Evolutionary conservation across 2,113 vertebrate genomes (phyloP).

Genomic region (Malurus alboscapulatus): DNA sequence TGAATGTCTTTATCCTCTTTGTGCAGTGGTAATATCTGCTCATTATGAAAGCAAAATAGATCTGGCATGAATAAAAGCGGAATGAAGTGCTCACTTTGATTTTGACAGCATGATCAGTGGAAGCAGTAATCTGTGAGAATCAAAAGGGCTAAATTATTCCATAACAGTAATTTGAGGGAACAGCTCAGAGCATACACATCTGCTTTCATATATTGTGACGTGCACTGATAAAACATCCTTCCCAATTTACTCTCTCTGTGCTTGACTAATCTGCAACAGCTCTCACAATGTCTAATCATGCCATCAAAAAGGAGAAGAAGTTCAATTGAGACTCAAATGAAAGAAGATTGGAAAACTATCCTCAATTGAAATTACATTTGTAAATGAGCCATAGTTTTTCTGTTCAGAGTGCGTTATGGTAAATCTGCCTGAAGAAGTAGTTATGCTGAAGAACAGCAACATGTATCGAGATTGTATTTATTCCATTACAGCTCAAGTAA

Average conservation of each 20-base stretch:
- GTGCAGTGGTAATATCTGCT: conserved; percentile 89
- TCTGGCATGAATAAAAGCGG: conserved; percentile 86
- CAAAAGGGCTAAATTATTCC: conserved; percentile 90
- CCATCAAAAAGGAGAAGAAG: conserved; percentile 83
- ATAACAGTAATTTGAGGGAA: conserved; percentile 88
- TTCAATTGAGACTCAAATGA: conserved; percentile 84
- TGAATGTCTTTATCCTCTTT: conserved; percentile 87
- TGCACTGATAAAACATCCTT: conserved; percentile 94
- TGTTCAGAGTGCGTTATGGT: conserved; percentile 74
- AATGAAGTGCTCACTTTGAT: conserved; percentile 86
- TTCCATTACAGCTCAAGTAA: conserved; percentile 60
- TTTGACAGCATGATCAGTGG: conserved; percentile 90
- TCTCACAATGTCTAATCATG: conserved; percentile 90
- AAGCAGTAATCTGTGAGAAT: conserved; percentile 86
- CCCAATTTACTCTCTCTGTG: conserved; percentile 92
- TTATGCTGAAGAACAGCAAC: conserved; percentile 67
- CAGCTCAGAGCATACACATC: conserved; percentile 85
- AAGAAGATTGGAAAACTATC: conserved; percentile 86
- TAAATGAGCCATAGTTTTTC: conserved; percentile 88
- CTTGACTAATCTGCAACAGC: conserved; percentile 86
- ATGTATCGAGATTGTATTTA: conserved; percentile 63
- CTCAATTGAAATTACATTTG: conserved; percentile 90
- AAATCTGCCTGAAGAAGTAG: conserved; percentile 77
- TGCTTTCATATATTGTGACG: conserved; percentile 85
- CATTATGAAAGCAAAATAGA: conserved; percentile 91